Evolutionary conservation across 2,797 vertebrate genomes (phyloP), one percentile per base, ranked within the genome.

Genomic region (Pangasius krempfi): DNA sequence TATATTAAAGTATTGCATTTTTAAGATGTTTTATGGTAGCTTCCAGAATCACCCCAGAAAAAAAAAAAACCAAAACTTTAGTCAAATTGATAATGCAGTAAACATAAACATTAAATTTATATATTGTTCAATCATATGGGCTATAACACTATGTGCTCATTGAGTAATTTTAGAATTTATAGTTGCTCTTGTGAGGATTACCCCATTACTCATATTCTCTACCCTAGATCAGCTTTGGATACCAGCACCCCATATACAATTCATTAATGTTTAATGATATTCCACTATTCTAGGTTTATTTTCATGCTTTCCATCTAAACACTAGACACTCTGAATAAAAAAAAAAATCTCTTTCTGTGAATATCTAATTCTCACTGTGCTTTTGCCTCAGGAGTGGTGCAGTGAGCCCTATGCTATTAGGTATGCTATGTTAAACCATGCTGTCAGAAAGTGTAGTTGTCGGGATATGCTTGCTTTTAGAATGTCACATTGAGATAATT

Each of bases 261-360:
- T 80, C 30, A 56, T 82, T n/a, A n/a, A 64, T 47, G 1, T 47
- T 64, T 60, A 60, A 47, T 83, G 25, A 44, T 47, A 2, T 54
- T 30, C 7, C 14, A 16, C 27, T 47, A 78, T 30, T 82, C 40
- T 47, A 62, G 40, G 7, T 9, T 64, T 83, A 37, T 62, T 44
- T 83, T 64, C 56, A 47, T 82, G 5, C 25, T 47, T 83, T 83
- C 58, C n/a, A 83, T 83, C 58, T 47, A 47, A 83, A 47, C 40
- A 6, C 40, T 16, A n/a, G 58, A 62, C 58, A 54, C 16, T 58
- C 79, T 81, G 79, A 82, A 83, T 82, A 2, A 37, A 37, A 37
- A 2, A 25, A 2, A 62, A 16, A 62, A 82, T 27, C 37, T 40
- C 9, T 82, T 44, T 16, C 58, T 62, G 37, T 40, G 56, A 82